These are phyloP conservation scores for Cenopis cana DNA, from an alignment of 2,888 invertebrate species.

Conservation along the genomic window DNA sequence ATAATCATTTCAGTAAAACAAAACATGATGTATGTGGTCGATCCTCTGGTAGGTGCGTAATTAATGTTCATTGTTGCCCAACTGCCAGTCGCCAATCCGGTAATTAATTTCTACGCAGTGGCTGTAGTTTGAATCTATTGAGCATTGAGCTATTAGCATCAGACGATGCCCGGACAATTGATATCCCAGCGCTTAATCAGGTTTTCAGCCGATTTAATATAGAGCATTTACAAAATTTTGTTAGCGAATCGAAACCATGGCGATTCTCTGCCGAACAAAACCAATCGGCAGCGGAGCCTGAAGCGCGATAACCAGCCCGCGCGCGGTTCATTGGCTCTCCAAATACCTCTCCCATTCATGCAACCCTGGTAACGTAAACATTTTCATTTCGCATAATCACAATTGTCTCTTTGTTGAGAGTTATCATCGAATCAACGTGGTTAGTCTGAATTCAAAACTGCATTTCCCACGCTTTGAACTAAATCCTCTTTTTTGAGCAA, in stretches of 20 bases:
- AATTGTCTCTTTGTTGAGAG: conserved; percentile 26
- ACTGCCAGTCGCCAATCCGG: conserved; percentile 13
- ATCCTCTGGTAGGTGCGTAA: not conserved
- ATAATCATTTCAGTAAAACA: not conserved
- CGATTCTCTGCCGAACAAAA: conserved; percentile 15
- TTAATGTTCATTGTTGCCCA: conserved; percentile 7
- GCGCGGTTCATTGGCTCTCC: conserved; percentile 41
- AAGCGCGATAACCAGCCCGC: conserved; percentile 36
- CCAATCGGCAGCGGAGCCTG: conserved; percentile 38
- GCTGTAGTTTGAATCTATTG: not conserved
- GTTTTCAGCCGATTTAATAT: not conserved
- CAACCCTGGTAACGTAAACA: conserved; percentile 30
- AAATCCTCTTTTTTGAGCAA: too few species aligned
- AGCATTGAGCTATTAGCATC: not conserved
- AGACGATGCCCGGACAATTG: not conserved
- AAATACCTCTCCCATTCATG: conserved; percentile 30
- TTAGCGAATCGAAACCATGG: not conserved
- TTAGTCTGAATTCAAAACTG: conserved; percentile 8
- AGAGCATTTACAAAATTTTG: conserved; percentile 1
- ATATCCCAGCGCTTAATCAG: not conserved
- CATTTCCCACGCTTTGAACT: conserved; percentile 3
- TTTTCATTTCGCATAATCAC: conserved; percentile 26
- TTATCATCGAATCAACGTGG: conserved; percentile 18
- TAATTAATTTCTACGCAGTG: conserved; percentile 5
- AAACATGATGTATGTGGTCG: not conserved